Evolutionary conservation across 2,113 vertebrate species (phyloP).

Genomic region (Halichoerus grypus): DNA sequence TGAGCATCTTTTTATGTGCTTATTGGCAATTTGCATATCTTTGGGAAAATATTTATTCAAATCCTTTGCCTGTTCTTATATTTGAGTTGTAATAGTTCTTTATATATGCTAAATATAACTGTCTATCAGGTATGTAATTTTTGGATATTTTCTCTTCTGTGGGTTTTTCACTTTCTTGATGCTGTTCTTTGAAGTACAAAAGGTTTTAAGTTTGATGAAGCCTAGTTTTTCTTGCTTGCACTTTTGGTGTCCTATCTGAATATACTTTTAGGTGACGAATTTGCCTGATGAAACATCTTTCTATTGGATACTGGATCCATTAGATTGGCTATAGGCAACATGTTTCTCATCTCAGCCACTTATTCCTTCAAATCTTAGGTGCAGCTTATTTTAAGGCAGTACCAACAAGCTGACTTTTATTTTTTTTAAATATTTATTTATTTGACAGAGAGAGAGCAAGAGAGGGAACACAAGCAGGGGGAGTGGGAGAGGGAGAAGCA

Average conservation of each 20-base stretch:
- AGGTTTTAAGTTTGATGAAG: conserved; percentile 18
- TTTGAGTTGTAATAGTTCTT: background rate
- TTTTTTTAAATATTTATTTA: too few relatives aligned
- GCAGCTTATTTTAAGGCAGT: background rate
- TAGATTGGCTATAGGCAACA: background rate
- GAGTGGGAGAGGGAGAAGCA: too few relatives aligned
- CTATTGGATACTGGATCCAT: background rate
- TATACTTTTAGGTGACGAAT: background rate
- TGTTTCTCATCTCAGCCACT: background rate
- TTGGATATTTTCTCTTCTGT: conserved; percentile 10
- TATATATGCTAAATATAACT: background rate
- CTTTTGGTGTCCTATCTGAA: background rate
- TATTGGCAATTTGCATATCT: background rate
- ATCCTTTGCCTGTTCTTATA: background rate
- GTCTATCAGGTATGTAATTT: background rate
- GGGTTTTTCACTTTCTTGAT: background rate
- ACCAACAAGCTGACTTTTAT: background rate
- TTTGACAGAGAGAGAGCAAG: too few relatives aligned
- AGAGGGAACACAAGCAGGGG: too few relatives aligned
- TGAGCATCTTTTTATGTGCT: background rate
- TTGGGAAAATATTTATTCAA: conserved; percentile 1
- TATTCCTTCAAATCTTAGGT: background rate
- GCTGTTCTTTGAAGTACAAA: background rate
- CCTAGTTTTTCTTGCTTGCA: background rate
- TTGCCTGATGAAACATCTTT: background rate